Evolutionary conservation across 1,140 invertebrate species (phyloP), one percentile per base, ranked within the genome.

Genomic region (Oryzaephilus surinamensis): DNA sequence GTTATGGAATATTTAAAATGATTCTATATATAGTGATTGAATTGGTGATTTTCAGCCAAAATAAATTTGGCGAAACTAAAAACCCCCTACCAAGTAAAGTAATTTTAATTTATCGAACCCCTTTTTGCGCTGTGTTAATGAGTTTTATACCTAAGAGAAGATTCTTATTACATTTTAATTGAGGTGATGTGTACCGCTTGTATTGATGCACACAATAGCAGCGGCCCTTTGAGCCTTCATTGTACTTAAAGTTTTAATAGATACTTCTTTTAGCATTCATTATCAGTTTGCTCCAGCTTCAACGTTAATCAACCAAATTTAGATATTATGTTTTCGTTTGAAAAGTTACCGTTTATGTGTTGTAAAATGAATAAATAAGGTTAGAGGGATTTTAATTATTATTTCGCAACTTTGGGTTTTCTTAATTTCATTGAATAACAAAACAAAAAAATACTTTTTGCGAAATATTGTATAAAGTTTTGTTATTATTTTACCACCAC

Each of bases 111-210:
- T 50, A 51, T 44, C 50, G 38, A 41, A 38, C 45, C 46, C 51
- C 45, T 46, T 54, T 51, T 55, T 43, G 51, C 50, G 35, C 45
- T 44, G 52, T 57, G 53, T 57, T 58, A 58, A 58, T 58, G 55
- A 58, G 55, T 58, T 56, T 55, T 45, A 44, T 55, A 56, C 48
- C 47, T 48, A 48, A 48, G 48, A 48, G 38, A 44, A 51, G 53
- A 54, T 57, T 59, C 54, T 58, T 58, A 58, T 58, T 60, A 60
- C 55, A 49, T 60, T 58, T 60, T 60, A 60, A 60, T 60, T 60
- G 58, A 60, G 54, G 49, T 54, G 54, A 58, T 53, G 55, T 57
- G 55, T 58, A 55, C 50, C 48, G 47, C 38, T 45, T 43, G 48
- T 55, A 57, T 57, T 55, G 54, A 55, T 50, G 54, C 47, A 43